These are phyloP conservation scores for Epinephelus fuscoguttatus DNA, from an alignment of 2,113 vertebrate species.

Conservation along the genomic window DNA sequence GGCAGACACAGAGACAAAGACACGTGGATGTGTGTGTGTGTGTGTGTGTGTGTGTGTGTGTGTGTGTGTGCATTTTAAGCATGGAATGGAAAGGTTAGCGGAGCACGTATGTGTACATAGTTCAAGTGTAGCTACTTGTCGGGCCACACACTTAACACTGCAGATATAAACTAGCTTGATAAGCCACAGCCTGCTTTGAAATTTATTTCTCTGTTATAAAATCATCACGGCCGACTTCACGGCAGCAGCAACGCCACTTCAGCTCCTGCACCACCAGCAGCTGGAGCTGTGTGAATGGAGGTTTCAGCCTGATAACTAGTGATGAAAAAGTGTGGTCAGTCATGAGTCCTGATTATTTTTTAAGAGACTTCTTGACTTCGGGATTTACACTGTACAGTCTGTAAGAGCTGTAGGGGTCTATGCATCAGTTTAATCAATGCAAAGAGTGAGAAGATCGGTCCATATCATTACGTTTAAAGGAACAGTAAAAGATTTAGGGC, in stretches of 20 bases:
- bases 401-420: too few species aligned
- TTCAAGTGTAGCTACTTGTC: slow-evolving; percentile 61
- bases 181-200: slow-evolving; percentile 8
- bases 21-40: not conserved
- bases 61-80: slow-evolving; percentile 24
- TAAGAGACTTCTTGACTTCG: not conserved
- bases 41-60: slow-evolving; percentile 14
- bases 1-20: slow-evolving; percentile 68
- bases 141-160: slow-evolving; percentile 39
- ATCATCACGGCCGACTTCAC: slow-evolving; percentile 14
- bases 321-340: not conserved
- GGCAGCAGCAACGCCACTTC: not conserved
- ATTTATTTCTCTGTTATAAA: slow-evolving; percentile 34
- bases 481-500: too few species aligned
- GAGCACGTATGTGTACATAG: not conserved
- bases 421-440: too few species aligned
- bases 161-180: slow-evolving; percentile 23
- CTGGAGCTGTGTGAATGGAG: not conserved
- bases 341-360: not conserved
- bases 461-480: too few species aligned
- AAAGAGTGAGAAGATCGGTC: too few species aligned
- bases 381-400: too few species aligned
- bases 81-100: slow-evolving; percentile 19
- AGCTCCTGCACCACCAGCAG: slow-evolving; percentile 3
- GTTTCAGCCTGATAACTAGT: not conserved